Conservation (phyloP, 92 coral and sea anemone genomes). For the Galaxea fascicularis region DNA sequence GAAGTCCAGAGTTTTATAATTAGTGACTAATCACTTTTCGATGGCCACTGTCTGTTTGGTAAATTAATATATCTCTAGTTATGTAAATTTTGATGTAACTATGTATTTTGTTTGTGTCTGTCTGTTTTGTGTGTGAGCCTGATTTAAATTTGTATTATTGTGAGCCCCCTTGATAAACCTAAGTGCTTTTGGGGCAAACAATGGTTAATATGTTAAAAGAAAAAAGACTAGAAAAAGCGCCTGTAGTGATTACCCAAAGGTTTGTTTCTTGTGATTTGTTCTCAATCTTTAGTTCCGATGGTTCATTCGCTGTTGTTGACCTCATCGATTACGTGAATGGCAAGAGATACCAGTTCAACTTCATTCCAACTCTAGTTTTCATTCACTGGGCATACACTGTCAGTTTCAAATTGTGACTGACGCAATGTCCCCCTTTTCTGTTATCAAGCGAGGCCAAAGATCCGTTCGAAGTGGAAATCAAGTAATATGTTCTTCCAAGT, state of each 20-base stretch:
- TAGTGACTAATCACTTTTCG: too few species aligned
- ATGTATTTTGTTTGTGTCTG: too few species aligned
- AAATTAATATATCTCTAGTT: too few species aligned
- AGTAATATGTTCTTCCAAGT: conserved; percentile 51
- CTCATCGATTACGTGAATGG: background rate
- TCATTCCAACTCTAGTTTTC: background rate
- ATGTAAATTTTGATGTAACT: too few species aligned
- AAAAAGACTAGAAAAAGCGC: too few species aligned
- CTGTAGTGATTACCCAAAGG: background rate
- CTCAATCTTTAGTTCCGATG: background rate
- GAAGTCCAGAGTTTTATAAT: too few species aligned
- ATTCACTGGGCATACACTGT: conserved; percentile 56
- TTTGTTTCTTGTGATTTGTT: background rate
- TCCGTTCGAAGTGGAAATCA: conserved; percentile 70
- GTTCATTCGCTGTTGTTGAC: background rate
- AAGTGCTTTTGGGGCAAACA: too few species aligned
- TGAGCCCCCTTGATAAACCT: too few species aligned
- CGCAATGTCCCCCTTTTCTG: conserved; percentile 60
- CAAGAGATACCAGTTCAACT: background rate
- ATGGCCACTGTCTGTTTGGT: too few species aligned
- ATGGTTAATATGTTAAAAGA: too few species aligned
- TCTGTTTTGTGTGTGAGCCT: too few species aligned
- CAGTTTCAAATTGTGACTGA: conserved; percentile 47
- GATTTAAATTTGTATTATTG: too few species aligned
- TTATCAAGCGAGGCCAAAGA: conserved; percentile 46